A percentile compares a stretch with the other conserved stretches of the same genome.
phyloP scores from a whole-genome alignment of 2,888 invertebrate genomes.

The Pachydiplax longipennis region DNA sequence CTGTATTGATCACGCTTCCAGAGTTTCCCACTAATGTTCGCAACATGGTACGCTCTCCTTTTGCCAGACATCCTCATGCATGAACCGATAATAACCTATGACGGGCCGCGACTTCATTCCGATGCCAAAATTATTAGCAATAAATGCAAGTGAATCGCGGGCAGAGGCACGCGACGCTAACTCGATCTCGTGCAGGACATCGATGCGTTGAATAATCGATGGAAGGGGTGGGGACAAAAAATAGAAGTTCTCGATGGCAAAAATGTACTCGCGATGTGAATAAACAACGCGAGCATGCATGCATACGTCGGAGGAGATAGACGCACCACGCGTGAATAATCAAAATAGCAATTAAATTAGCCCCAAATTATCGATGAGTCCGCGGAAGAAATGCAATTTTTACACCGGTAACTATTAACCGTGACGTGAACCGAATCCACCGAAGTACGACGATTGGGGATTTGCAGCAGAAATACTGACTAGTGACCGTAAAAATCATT shows the following conservation, averaged over 20 bases:
- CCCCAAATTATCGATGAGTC: not conserved
- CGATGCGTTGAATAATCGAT: constrained; percentile 40
- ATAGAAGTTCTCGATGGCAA: constrained; percentile 11
- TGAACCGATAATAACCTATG: not conserved
- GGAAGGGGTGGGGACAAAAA: constrained; percentile 13
- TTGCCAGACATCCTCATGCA: not conserved
- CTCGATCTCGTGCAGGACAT: constrained; percentile 29
- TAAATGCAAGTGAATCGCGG: constrained; percentile 40
- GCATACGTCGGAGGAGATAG: constrained; percentile 2
- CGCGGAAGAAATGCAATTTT: not conserved
- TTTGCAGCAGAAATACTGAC: too few species aligned
- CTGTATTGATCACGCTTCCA: too few species aligned
- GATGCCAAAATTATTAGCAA: constrained; percentile 25
- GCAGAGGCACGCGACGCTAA: constrained; percentile 35
- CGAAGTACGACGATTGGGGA: too few species aligned
- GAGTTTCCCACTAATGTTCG: too few species aligned
- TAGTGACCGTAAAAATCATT: too few species aligned
- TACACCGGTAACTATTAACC: not conserved
- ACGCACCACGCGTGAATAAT: not conserved
- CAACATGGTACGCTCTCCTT: too few species aligned
- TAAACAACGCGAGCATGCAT: constrained; percentile 39
- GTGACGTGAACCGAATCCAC: too few species aligned
- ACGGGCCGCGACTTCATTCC: not conserved
- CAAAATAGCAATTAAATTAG: not conserved
- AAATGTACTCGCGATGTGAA: constrained; percentile 24